Evolutionary conservation across 37 sponge, comb jelly and placozoan species (phyloP), one percentile per base, ranked within the genome.

Genomic region (Ianthella basta): DNA sequence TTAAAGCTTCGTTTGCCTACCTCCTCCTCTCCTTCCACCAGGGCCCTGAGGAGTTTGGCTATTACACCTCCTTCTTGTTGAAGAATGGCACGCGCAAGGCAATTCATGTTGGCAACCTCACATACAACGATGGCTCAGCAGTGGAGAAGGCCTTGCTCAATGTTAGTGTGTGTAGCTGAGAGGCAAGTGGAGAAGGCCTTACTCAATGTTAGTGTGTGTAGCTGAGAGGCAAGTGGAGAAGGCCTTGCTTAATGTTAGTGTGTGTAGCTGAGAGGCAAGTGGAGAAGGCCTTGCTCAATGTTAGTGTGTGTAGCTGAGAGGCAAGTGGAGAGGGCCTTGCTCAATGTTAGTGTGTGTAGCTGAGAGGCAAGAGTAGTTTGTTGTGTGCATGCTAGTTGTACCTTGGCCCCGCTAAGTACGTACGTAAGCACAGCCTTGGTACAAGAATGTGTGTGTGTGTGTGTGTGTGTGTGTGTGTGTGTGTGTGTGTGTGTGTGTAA

Each of bases 51-150:
- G 90, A 87, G 1, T 85, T 87, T 65, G 87, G 85, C 56, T 96
- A 96, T 80, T 96, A 86, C 36, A 50, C 24, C 2, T 37, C 75
- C 1, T 93, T 73, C 72, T 19, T 96, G 35, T 75, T 84, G 40
- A 83, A 82, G 38, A 63, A 70, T 4, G 55, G 37, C 5, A 66
- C 74, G 19, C 81, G 97, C 0, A 32, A 63, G 15, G 90, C 88
- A 15, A 96, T 96, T 32, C 93, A 96, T 70, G 97, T 96, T 60
- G 97, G 97, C 5, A 91, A 89, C 63, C 85, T 88, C 30, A 84
- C 86, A 81, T 95, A 88, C 79, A 81, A 87, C 27, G 33, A 72
- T 25, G 90, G 90, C 30, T 59, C 56, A 4, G 83, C 68, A 21
- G 92, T 91, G 57, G 94, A 96, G 69, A 82, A 56, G 29, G 66